phyloP scores from a whole-genome alignment of 1,140 invertebrate species.

The Heliconius himera region DNA sequence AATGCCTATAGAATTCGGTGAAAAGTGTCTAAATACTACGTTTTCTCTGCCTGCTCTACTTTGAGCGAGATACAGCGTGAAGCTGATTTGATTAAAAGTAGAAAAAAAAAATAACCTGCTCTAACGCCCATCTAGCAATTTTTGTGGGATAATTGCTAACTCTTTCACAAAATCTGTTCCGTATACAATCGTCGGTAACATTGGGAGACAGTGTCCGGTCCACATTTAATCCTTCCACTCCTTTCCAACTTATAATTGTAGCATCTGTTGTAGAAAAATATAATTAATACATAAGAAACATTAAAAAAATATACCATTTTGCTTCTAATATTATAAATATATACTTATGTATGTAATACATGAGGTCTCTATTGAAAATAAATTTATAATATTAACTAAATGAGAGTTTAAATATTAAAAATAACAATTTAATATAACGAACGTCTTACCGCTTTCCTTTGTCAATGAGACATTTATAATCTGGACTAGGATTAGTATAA shows the following conservation, averaged over 20 bases:
- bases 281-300: not conserved
- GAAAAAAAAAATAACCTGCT: not conserved
- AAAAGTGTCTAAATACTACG: no score
- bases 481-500: not conserved
- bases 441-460: not conserved
- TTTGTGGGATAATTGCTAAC: constrained; percentile 3
- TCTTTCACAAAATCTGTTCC: not conserved
- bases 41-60: no score
- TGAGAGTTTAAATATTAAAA: not conserved
- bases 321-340: not conserved
- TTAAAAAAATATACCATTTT: not conserved
- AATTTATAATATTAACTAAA: not conserved
- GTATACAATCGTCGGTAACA: not conserved
- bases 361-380: not conserved
- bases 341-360: not conserved
- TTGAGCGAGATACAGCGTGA: no score
- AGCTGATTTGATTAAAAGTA: no score
- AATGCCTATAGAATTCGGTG: no score
- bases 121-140: not conserved
- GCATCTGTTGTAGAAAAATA: not conserved
- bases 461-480: not conserved
- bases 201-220: not conserved
- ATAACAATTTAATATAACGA: not conserved
- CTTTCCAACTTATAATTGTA: not conserved
- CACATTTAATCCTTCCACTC: not conserved